Percentiles rank a stretch among this genome's conserved stretches.
Evolutionary conservation across 64 coral and sea anemone species (phyloP).

Genomic region (Actinia equina): DNA sequence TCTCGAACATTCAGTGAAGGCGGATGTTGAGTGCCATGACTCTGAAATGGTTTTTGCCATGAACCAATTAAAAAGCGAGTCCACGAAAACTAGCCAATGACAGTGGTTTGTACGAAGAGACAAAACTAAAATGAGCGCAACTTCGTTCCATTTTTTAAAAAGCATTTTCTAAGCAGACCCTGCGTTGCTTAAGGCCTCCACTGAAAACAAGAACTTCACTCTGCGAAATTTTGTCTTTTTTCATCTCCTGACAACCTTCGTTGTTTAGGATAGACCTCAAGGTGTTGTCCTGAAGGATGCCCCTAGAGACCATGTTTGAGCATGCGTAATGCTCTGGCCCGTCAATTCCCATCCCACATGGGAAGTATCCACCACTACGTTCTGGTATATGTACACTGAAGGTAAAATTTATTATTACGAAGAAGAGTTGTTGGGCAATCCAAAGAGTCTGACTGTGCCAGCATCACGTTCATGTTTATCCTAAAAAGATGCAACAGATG

Average conservation of each 20-base stretch:
- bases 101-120: not conserved
- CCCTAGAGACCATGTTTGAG: not conserved
- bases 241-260: too few relatives aligned
- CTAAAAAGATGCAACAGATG: conserved; percentile 44
- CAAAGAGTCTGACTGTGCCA: conserved; percentile 90
- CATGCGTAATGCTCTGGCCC: not conserved
- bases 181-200: too few relatives aligned
- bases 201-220: too few relatives aligned
- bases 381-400: too few relatives aligned
- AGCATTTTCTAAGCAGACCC: not conserved
- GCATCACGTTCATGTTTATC: conserved; percentile 99
- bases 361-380: too few relatives aligned
- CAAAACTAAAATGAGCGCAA: not conserved
- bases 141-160: not conserved
- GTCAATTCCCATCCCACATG: too few relatives aligned
- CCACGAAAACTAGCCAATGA: not conserved
- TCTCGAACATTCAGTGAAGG: too few relatives aligned
- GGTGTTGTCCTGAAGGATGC: too few relatives aligned
- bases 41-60: not conserved
- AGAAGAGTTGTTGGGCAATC: conserved; percentile 38
- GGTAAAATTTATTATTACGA: not conserved
- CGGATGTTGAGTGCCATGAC: not conserved
- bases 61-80: not conserved
- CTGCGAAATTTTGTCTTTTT: too few relatives aligned
- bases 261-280: not conserved